Base-by-base conservation (phyloP, 2,888 invertebrate genomes). In the Phengaris arion region DNA sequence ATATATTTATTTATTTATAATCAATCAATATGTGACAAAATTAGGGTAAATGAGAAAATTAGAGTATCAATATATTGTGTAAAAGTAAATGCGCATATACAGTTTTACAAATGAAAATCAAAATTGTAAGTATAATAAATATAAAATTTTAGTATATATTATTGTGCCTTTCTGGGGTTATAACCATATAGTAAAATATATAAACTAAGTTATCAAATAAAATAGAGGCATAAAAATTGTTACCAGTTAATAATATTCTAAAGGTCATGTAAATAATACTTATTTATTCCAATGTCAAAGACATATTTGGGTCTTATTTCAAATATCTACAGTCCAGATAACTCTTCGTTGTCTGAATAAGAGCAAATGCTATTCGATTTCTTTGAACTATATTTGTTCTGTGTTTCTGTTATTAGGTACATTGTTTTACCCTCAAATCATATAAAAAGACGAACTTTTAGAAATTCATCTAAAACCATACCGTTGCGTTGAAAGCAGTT, bases 241-340 rank as follows among this genome's bases (percentile, higher is more conserved):
- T 22, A 22, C 64, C 10, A 2, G 8, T 12, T 13, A 4, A 4
- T 64, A 35, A 64, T 64, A 64, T 35, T 64, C 22, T 35, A 35
- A 64, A 22, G 35, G 0, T 35, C 9, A 6, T 10, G 12, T 64
- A 12, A 35, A 64, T 64, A 64, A 45, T 22, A 22, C 6, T 15
- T 59, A 59, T 15, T 35, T 64, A 64, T 64, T 64, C 64, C 64
- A 64, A 45, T 45, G 13, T 64, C 64, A 64, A 45, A 64, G 64
- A 64, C 64, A 64, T 64, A 45, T 64, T 52, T 64, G 64, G 64
- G 12, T 64, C 64, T 6, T 10, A 35, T 64, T 64, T 64, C 64
- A 35, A 64, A 64, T 45, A 64, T 64, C 35, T 64, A 35, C 35
- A 35, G 64, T 64, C 35, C 64, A 12, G 35, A 64, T 45, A 64